A percentile compares a stretch with the other conserved stretches of the same genome.
These are phyloP conservation scores for Potamilus streckersoni DNA, from an alignment of 1,140 invertebrate species.

Conservation along the genomic window DNA sequence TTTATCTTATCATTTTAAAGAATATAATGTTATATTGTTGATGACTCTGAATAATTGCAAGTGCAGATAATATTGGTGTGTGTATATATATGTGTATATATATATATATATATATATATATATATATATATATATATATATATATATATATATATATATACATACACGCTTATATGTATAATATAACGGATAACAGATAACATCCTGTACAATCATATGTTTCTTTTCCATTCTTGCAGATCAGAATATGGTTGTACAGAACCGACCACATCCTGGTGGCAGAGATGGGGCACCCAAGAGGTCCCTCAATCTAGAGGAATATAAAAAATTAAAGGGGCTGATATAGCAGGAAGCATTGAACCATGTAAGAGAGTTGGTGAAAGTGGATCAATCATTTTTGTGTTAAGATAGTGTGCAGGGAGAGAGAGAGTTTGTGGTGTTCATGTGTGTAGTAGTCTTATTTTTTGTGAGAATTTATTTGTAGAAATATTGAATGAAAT, in stretches of 20 bases:
- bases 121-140: no score
- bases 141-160: no score
- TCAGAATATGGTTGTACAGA: conserved; percentile 78
- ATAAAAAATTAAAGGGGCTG: conserved; percentile 94
- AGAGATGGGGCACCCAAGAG: conserved; percentile 86
- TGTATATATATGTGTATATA: no score
- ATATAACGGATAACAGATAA: background rate
- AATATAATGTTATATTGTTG: background rate
- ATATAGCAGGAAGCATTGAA: conserved; percentile 70
- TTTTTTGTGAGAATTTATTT: no score
- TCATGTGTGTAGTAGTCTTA: no score
- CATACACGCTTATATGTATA: no score
- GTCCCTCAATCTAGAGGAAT: conserved; percentile 95
- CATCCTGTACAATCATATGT: background rate
- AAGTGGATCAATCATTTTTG: no score
- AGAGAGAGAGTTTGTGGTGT: no score
- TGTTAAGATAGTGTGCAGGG: no score
- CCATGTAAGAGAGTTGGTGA: no score
- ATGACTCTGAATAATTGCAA: background rate
- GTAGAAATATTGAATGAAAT: no score
- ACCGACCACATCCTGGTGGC: conserved; percentile 78
- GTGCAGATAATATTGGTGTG: background rate
- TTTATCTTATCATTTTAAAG: background rate
- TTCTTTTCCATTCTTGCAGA: conserved; percentile 69
- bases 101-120: no score